Base-by-base conservation (phyloP, 2,113 vertebrate genomes). In the Cheilinus undulatus region DNA sequence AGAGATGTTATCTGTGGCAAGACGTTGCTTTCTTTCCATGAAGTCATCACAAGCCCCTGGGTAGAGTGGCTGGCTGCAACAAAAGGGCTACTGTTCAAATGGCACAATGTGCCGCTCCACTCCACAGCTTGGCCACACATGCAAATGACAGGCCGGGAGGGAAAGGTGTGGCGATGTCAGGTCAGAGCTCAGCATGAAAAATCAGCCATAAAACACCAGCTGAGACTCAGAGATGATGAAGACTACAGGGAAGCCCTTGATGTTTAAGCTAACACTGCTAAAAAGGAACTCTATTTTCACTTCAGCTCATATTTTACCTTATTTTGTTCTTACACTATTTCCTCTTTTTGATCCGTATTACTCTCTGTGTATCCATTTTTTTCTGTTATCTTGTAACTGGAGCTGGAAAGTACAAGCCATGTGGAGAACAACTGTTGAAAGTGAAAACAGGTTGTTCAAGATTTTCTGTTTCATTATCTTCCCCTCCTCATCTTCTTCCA, bases 21-120 rank as follows among this genome's bases (percentile, higher is more conserved):
- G 92, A 91, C 84, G 86, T 87, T 85, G 80, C 83, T 86, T 91
- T 94, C 92, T 94, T 95, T 94, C 92, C 94, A 95, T 94, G 90
- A 94, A 93, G 93, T 93, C 93, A 94, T 87, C 84, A 77, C 62
- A 7, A 79, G 86, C 83, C 85, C 69, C 69, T 62, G 76, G 51
- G 76, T 72, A 54, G 56, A 73, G 80, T 34, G 65, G 58, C 80
- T 69, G 76, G 52, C 61, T 75, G 81, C 83, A 90, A 88, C 88
- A 91, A 92, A 88, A 90, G 85, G 73, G 76, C 85, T 60, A 68
- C 86, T 91, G 83, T 92, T 86, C 42, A 62, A 63, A 59, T 40
- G 84, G 78, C 77, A 91, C 85, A 91, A 86, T 81, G 43, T 78
- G 69, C 61, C n/a, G 72, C 85, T 84, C 79, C 57, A 13, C 79